Conservation (phyloP, 2,113 vertebrate genomes). For the Varanus komodoensis region DNA sequence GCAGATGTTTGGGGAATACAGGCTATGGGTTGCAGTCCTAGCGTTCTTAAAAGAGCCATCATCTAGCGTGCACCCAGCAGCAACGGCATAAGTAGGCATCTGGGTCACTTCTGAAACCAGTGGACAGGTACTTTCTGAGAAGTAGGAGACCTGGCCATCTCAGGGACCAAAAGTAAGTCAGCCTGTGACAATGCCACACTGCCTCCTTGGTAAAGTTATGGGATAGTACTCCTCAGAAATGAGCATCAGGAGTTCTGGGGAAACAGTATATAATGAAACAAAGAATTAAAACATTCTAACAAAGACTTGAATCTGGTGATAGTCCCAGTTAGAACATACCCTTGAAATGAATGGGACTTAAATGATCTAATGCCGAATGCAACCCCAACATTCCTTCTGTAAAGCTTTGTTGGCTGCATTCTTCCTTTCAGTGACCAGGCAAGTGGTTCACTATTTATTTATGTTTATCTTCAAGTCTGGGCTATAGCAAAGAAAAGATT, state of each 20-base stretch:
- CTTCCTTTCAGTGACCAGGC: not conserved
- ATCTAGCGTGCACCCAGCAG: not conserved
- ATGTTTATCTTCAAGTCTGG: too few relatives aligned
- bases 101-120: not conserved
- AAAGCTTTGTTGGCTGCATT: not conserved
- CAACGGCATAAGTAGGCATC: too few relatives aligned
- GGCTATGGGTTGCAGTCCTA: not conserved
- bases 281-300: not conserved
- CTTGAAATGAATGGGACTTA: not conserved
- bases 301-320: too few relatives aligned
- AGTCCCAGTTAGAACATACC: too few relatives aligned
- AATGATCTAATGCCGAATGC: not conserved
- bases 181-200: not conserved
- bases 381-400: not conserved
- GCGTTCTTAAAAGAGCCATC: not conserved
- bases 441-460: not conserved
- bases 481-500: not conserved
- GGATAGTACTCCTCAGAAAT: not conserved
- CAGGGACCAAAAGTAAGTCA: not conserved
- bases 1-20: not conserved
- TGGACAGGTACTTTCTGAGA: not conserved
- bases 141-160: not conserved
- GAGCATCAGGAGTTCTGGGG: not conserved
- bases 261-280: not conserved
- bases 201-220: not conserved